Conservation (phyloP, 1,140 invertebrate genomes). For the Pygmarrhopalites habei region DNA sequence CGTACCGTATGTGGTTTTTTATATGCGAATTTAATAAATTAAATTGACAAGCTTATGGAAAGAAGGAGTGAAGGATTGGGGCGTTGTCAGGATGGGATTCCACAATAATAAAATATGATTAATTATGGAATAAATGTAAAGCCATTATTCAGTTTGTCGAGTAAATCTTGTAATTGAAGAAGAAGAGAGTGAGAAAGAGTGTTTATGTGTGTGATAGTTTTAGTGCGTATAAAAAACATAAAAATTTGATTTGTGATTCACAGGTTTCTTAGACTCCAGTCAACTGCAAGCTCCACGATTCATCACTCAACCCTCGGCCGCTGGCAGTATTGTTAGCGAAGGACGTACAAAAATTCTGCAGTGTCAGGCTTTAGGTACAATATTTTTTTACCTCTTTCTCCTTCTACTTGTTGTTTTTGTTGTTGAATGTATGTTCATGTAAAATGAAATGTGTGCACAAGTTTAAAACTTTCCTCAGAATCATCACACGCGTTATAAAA, state of each 20-base stretch:
- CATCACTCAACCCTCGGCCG: constrained; percentile 69
- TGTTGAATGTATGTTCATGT: not conserved
- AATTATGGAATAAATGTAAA: too few relatives aligned
- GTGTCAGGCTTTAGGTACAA: constrained; percentile 71
- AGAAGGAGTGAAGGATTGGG: too few relatives aligned
- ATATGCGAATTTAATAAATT: too few relatives aligned
- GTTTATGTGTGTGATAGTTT: too few relatives aligned
- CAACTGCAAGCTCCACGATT: constrained; percentile 70
- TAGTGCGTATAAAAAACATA: too few relatives aligned
- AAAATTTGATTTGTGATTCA: not conserved
- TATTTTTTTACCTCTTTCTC: not conserved
- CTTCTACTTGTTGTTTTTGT: not conserved
- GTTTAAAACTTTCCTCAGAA: not conserved
- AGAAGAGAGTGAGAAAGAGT: too few relatives aligned
- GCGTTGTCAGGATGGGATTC: too few relatives aligned
- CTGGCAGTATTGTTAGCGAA: constrained; percentile 74
- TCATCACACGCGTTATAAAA: not conserved
- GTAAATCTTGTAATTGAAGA: too few relatives aligned
- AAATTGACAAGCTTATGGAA: too few relatives aligned
- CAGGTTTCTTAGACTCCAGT: constrained; percentile 10
- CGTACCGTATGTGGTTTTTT: too few relatives aligned
- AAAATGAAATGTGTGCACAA: not conserved
- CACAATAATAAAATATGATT: too few relatives aligned
- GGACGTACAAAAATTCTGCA: constrained; percentile 81
- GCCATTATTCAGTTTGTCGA: too few relatives aligned